Evolutionary conservation across 2,113 vertebrate genomes (phyloP).

Genomic region (Xyrauchen texanus): DNA sequence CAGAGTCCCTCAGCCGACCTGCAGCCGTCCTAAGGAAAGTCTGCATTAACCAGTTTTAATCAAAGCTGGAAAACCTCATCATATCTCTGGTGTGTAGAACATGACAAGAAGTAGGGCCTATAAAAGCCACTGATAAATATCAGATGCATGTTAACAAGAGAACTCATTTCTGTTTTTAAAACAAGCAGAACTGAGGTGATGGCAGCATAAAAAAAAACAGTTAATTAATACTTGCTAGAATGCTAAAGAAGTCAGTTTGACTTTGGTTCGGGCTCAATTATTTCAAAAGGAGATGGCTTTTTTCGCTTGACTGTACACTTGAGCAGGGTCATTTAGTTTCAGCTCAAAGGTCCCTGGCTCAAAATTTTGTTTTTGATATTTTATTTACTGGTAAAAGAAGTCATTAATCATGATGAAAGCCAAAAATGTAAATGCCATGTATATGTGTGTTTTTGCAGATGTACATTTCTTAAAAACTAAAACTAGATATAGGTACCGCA

Average conservation of each 20-base stretch:
- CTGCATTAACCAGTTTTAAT: conserved; percentile 7
- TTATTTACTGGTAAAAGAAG: no score
- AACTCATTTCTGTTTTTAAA: conserved; percentile 34
- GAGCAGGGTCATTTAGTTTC: no score
- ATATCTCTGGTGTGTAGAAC: background rate
- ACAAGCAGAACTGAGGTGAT: background rate
- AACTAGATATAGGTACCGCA: no score
- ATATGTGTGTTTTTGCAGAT: no score
- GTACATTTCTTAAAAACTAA: no score
- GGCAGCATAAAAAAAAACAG: background rate
- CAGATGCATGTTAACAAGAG: conserved; percentile 38
- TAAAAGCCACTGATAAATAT: conserved; percentile 22
- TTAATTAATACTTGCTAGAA: background rate
- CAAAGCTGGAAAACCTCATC: background rate
- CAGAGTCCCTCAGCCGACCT: background rate
- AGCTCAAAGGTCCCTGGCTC: no score
- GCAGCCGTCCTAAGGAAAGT: conserved; percentile 1
- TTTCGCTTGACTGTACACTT: no score
- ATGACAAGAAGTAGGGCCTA: background rate
- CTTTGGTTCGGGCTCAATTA: background rate
- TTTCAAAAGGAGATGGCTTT: no score
- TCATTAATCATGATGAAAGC: no score
- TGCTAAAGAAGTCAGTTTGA: background rate
- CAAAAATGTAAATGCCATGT: no score
- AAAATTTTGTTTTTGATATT: no score